Evolutionary conservation across 2,888 invertebrate species (phyloP).

Genomic region (Ectemnius cavifrons): DNA sequence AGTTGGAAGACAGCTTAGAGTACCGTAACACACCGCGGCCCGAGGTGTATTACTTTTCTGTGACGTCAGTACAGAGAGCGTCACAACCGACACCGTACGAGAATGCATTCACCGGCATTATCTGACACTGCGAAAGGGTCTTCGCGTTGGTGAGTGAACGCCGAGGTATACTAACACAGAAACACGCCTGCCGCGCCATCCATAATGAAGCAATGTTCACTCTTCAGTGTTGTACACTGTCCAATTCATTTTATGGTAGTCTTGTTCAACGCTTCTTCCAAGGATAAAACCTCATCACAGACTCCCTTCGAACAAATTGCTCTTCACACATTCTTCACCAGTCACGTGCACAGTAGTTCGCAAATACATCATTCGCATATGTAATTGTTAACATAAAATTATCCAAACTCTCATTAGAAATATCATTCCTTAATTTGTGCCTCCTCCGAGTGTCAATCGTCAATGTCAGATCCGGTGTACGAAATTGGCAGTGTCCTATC

Average conservation of each 20-base stretch:
- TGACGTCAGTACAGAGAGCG: conserved; percentile 32
- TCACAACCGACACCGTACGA: conserved; percentile 25
- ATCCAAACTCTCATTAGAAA: too few species aligned
- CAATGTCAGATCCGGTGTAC: too few species aligned
- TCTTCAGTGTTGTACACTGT: conserved; percentile 57
- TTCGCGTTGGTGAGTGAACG: conserved; percentile 37
- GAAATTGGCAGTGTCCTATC: too few species aligned
- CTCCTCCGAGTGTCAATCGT: too few species aligned
- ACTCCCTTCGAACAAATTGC: too few species aligned
- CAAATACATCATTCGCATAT: too few species aligned
- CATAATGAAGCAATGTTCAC: conserved; percentile 60
- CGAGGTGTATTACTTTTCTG: conserved; percentile 12
- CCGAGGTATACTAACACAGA: conserved; percentile 45
- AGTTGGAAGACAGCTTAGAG: neutral
- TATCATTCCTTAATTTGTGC: too few species aligned
- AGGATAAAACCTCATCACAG: too few species aligned
- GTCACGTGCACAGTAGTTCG: too few species aligned
- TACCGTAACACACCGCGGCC: neutral
- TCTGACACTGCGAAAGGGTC: conserved; percentile 39
- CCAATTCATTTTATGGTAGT: conserved; percentile 65
- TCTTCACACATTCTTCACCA: too few species aligned
- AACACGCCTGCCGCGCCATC: conserved; percentile 46
- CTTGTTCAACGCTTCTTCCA: neutral
- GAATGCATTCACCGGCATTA: conserved; percentile 37
- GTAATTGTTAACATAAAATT: too few species aligned